These are phyloP conservation scores for Orthosia cruda DNA, from an alignment of 2,888 invertebrate species.

Conservation along the genomic window DNA sequence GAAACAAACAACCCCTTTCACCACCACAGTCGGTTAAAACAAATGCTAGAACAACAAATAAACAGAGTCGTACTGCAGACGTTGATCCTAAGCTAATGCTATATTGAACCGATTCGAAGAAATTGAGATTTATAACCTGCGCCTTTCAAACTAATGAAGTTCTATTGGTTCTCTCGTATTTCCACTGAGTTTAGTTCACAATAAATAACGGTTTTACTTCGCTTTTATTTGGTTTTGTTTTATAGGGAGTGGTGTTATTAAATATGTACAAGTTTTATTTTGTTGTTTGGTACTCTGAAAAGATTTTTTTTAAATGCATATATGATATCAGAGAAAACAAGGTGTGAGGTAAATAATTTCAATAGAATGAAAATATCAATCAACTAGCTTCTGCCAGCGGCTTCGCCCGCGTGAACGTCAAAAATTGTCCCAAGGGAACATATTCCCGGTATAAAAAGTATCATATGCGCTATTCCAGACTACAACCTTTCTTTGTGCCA, in stretches of 20 bases:
- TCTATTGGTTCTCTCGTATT: slow-evolving; percentile 79
- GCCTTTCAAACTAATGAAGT: slow-evolving; percentile 80
- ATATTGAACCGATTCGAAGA: slow-evolving; percentile 76
- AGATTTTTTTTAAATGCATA: background rate
- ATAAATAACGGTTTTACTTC: slow-evolving; percentile 77
- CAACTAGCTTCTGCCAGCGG: too few relatives aligned
- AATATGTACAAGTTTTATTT: slow-evolving; percentile 35
- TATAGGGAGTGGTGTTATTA: slow-evolving; percentile 46
- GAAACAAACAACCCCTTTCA: slow-evolving; percentile 13
- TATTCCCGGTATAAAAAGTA: too few relatives aligned
- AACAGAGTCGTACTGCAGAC: slow-evolving; percentile 56
- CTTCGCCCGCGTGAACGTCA: too few relatives aligned
- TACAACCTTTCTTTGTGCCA: too few relatives aligned
- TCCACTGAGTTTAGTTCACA: slow-evolving; percentile 74
- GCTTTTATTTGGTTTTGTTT: slow-evolving; percentile 70
- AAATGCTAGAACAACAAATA: slow-evolving; percentile 58
- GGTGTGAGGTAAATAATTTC: background rate
- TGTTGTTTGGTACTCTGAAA: background rate
- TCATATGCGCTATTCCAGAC: too few relatives aligned
- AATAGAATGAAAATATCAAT: background rate
- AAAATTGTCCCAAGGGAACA: too few relatives aligned
- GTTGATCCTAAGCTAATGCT: slow-evolving; percentile 74
- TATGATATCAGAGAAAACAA: background rate
- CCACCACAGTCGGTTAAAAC: slow-evolving; percentile 34
- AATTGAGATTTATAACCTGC: slow-evolving; percentile 79